Percentiles rank a stretch among this genome's conserved stretches.
Evolutionary conservation across 1,140 invertebrate genomes (phyloP).

Genomic region (Sinella curviseta): DNA sequence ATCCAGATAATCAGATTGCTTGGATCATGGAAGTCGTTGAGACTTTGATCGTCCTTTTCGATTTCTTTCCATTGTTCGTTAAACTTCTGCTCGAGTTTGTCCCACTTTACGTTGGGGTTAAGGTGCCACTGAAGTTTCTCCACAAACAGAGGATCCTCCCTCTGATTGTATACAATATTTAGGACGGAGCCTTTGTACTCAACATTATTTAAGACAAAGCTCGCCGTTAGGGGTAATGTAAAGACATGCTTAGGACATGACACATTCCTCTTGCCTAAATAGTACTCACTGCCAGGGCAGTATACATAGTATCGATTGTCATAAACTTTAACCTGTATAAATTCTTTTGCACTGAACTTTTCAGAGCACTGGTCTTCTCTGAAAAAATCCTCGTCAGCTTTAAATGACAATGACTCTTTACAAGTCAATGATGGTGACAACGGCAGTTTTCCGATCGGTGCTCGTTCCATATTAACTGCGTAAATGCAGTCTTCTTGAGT

Average conservation of each 20-base stretch:
- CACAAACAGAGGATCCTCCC: constrained; percentile 22
- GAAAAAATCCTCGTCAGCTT: background rate
- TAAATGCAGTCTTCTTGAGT: constrained; percentile 30
- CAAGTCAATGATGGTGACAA: background rate
- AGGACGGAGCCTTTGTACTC: constrained; percentile 25
- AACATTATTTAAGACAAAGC: constrained; percentile 30
- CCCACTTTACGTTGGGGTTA: constrained; percentile 27
- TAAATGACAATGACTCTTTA: background rate
- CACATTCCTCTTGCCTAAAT: background rate
- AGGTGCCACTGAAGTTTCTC: constrained; percentile 35
- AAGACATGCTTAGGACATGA: constrained; percentile 31
- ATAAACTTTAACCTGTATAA: constrained; percentile 34
- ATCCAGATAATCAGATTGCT: too few species aligned
- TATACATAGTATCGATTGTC: constrained; percentile 23
- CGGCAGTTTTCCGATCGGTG: background rate
- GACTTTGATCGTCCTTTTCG: too few species aligned
- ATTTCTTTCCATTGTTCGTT: background rate
- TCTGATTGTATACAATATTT: constrained; percentile 22
- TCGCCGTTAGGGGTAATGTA: constrained; percentile 29
- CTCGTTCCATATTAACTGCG: background rate
- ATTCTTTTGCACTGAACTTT: constrained; percentile 2
- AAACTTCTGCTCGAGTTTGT: constrained; percentile 19
- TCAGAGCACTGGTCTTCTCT: background rate
- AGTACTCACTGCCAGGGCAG: constrained; percentile 21
- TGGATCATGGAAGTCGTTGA: too few species aligned